Evolutionary conservation across 2,888 invertebrate species (phyloP).

Genomic region (Hyles lineata): DNA sequence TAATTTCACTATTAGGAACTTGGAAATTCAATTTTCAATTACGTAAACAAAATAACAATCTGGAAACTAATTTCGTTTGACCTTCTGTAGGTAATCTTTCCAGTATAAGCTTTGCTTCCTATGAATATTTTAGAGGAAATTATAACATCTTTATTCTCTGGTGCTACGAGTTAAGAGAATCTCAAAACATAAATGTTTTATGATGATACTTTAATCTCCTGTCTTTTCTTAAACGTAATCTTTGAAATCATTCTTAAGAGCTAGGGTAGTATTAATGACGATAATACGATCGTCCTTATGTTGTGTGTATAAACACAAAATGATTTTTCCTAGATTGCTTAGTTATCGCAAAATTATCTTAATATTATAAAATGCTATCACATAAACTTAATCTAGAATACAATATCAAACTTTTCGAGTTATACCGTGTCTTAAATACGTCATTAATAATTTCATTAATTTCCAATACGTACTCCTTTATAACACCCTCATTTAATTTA

Average conservation of each 20-base stretch:
- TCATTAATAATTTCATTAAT: neutral
- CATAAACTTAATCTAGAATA: too few relatives aligned
- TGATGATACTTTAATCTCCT: too few relatives aligned
- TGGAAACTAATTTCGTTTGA: conserved; percentile 46
- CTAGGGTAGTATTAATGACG: too few relatives aligned
- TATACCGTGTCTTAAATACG: too few relatives aligned
- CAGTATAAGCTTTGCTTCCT: conserved; percentile 26
- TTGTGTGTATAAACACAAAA: too few relatives aligned
- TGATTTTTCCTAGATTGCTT: too few relatives aligned
- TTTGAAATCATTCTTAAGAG: too few relatives aligned
- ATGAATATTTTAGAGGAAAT: conserved; percentile 22
- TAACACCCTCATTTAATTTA: neutral
- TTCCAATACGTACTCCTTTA: neutral
- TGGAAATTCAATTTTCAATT: conserved; percentile 39
- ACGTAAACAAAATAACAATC: conserved; percentile 41
- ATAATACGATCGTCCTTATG: too few relatives aligned
- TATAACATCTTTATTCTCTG: neutral
- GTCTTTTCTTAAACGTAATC: too few relatives aligned
- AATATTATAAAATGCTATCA: too few relatives aligned
- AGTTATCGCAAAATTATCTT: too few relatives aligned
- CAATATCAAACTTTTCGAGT: too few relatives aligned
- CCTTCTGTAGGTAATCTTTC: conserved; percentile 48
- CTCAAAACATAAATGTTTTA: neutral
- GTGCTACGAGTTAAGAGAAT: neutral
- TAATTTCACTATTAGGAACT: conserved; percentile 27